These are phyloP conservation scores for crab-eating macaque (Macaca fascicularis) DNA, from an alignment of 2,113 vertebrate species.

Conservation along the genomic window DNA sequence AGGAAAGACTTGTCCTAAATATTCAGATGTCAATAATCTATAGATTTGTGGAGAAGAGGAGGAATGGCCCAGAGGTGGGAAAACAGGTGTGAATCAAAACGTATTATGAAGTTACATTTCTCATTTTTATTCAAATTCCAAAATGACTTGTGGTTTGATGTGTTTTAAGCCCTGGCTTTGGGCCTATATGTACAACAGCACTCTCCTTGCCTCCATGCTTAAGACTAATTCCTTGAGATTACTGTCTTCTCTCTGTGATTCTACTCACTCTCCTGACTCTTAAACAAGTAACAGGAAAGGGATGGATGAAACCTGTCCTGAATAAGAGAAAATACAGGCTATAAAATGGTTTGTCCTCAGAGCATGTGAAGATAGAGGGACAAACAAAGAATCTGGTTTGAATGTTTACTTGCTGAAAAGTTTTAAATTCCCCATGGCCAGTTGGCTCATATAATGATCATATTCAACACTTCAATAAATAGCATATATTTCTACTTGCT, in stretches of 20 bases:
- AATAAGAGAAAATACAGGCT: not conserved
- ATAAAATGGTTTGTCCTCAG: not conserved
- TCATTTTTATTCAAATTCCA: conserved; percentile 16
- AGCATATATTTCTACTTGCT: conserved; percentile 1
- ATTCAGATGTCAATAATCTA: not conserved
- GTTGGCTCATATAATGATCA: conserved; percentile 40
- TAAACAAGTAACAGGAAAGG: not conserved
- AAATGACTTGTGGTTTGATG: not conserved
- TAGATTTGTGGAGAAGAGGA: not conserved
- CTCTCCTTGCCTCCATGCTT: not conserved
- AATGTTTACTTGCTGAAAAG: conserved; percentile 35
- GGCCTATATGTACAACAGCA: not conserved
- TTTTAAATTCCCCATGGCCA: not conserved
- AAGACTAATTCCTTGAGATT: not conserved
- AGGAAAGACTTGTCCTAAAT: not conserved
- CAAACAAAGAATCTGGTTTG: not conserved
- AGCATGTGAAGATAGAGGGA: not conserved
- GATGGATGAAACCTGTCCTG: not conserved
- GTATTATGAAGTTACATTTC: not conserved
- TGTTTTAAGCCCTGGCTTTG: not conserved
- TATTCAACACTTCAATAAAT: conserved; percentile 33
- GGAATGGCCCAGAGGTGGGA: not conserved
- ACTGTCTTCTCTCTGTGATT: not conserved
- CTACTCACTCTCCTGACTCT: not conserved
- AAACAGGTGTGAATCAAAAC: not conserved